Percentiles rank a stretch among this genome's conserved stretches.
phyloP scores from a whole-genome alignment of 2,113 vertebrate species.

The Mohoua ochrocephala region DNA sequence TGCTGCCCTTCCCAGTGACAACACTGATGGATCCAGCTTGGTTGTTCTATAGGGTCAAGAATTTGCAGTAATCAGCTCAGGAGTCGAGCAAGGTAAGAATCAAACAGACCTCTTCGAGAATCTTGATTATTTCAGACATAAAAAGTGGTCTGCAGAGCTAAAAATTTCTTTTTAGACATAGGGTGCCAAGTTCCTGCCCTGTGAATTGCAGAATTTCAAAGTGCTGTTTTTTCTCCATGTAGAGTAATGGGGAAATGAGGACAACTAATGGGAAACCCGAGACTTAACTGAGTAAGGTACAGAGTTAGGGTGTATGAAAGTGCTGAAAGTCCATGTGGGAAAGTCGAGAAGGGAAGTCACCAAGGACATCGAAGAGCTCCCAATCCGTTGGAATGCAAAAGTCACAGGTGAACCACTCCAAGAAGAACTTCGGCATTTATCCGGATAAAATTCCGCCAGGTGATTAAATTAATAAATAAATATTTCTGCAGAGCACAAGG shows the following conservation, averaged over 20 bases:
- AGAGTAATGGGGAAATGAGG: background rate
- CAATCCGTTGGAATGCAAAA: slow-evolving; percentile 26
- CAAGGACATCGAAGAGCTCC: background rate
- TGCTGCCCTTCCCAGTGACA: background rate
- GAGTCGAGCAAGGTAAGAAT: background rate
- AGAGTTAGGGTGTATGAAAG: background rate
- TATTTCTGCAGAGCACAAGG: background rate
- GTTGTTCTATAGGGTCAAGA: background rate
- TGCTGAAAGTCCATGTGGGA: background rate
- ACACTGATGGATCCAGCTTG: background rate
- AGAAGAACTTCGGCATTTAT: background rate
- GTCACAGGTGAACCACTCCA: background rate
- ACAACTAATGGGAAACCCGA: background rate
- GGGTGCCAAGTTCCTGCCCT: background rate
- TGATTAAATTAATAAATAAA: background rate
- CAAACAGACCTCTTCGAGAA: background rate
- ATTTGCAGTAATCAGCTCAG: background rate
- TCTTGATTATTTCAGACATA: background rate
- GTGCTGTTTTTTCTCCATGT: background rate
- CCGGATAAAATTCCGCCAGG: background rate
- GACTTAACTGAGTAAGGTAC: background rate
- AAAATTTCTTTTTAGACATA: background rate
- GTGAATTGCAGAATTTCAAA: background rate
- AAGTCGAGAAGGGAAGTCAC: background rate
- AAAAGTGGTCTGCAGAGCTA: background rate